Conservation (phyloP, 2,888 invertebrate genomes). For the Leucophora obtusa region DNA sequence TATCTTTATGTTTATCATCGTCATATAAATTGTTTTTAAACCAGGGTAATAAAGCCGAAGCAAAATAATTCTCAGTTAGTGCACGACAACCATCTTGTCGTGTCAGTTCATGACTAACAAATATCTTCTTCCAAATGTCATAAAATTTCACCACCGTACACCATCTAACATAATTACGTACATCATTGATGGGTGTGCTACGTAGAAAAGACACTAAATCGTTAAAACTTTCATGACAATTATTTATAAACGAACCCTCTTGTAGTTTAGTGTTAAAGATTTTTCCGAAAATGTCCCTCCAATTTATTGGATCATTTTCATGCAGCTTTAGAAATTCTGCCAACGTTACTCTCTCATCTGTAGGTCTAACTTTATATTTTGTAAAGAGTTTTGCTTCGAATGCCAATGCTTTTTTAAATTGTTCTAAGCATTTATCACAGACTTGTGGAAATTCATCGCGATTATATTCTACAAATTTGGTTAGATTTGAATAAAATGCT, state of each 20-base stretch:
- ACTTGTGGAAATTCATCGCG: not conserved
- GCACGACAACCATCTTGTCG: slow-evolving; percentile 69
- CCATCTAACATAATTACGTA: slow-evolving; percentile 71
- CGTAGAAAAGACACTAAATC: slow-evolving; percentile 69
- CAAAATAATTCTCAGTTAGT: slow-evolving; percentile 70
- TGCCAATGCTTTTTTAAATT: slow-evolving; percentile 64
- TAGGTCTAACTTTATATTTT: slow-evolving; percentile 30
- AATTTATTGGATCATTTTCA: slow-evolving; percentile 72
- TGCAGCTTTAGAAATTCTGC: slow-evolving; percentile 69
- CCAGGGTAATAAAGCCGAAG: slow-evolving; percentile 74
- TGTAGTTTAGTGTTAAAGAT: slow-evolving; percentile 72
- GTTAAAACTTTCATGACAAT: slow-evolving; percentile 67
- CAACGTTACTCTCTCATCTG: slow-evolving; percentile 67
- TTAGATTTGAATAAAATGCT: not conserved
- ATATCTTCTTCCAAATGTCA: slow-evolving; percentile 68
- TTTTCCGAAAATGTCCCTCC: slow-evolving; percentile 71
- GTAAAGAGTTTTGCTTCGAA: slow-evolving; percentile 71
- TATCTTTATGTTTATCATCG: slow-evolving; percentile 70
- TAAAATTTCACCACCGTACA: slow-evolving; percentile 71
- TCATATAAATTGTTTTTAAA: slow-evolving; percentile 73
- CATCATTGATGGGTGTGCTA: slow-evolving; percentile 48
- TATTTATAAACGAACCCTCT: slow-evolving; percentile 69
- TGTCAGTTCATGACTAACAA: slow-evolving; percentile 54
- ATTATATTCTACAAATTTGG: slow-evolving; percentile 59
- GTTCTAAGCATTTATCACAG: not conserved